Evolutionary conservation across 1,140 invertebrate species (phyloP).

Genomic region (Magallana gigas): DNA sequence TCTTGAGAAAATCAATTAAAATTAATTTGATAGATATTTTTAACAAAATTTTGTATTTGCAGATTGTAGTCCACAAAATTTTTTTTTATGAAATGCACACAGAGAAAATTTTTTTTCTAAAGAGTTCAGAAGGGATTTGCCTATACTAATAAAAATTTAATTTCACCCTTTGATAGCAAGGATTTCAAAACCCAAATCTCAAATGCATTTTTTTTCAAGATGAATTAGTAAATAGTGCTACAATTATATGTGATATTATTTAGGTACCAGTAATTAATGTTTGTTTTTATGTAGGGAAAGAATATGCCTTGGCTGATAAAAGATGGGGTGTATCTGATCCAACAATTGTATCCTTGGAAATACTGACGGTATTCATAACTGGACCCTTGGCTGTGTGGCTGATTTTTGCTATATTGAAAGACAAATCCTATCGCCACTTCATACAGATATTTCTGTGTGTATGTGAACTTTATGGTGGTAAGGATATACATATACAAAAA

Average conservation of each 20-base stretch:
- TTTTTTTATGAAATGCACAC: too few relatives aligned
- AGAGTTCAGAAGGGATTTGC: too few relatives aligned
- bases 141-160: too few relatives aligned
- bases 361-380: conserved; percentile 73
- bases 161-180: too few relatives aligned
- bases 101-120: too few relatives aligned
- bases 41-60: too few relatives aligned
- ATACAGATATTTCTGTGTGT: conserved; percentile 76
- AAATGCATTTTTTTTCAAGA: too few relatives aligned
- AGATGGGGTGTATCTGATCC: conserved; percentile 76
- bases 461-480: conserved; percentile 78
- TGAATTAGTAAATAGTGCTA: neutral
- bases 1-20: too few relatives aligned
- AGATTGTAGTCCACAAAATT: too few relatives aligned
- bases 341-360: conserved; percentile 76
- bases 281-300: conserved; percentile 71
- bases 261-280: conserved; percentile 15
- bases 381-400: conserved; percentile 68
- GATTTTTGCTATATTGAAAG: conserved; percentile 71
- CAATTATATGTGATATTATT: neutral
- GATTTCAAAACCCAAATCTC: too few relatives aligned
- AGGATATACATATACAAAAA: neutral
- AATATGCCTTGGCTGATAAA: conserved; percentile 76
- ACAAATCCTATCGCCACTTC: conserved; percentile 73
- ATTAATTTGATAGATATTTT: too few relatives aligned